Evolutionary conservation across 2,888 invertebrate species (phyloP), one percentile per base, ranked within the genome.

Genomic region (Disparrhopalites patrizii): DNA sequence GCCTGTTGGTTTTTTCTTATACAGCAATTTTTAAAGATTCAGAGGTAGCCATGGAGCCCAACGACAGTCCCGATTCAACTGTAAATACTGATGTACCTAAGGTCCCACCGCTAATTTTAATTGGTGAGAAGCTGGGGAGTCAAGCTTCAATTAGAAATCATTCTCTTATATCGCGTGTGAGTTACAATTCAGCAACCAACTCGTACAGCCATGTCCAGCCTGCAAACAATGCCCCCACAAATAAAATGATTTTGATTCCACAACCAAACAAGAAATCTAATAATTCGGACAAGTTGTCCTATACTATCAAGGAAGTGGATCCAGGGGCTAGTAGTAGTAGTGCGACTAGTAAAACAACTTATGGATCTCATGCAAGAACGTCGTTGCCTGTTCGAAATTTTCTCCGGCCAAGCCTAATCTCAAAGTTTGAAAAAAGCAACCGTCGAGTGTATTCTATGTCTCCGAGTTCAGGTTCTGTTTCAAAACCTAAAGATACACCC

Each of bases 351-450:
- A 27, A 47, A 52, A 38, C 36, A 10, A 20, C 40, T 1, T 65
- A 58, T 56, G 65, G 65, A 47, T 65, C 64, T 31, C 57, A 57
- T 31, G 47, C 64, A 18, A 27, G 57, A 13, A 43, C 66, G 13
- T 51, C 58, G 4, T 55, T 62, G 36, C 67, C 68, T 40, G 68
- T 70, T 3, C 54, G 70, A 23, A 52, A 68, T 31, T 73, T 73
- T 58, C 62, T 73, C 13, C 68, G 64, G 18, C 65, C 70, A 7
- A 57, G 67, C 36, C n/a, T 57, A 18, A 28, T 30, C n/a, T 62
- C 65, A 8, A 54, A 57, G 25, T 27, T 52, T 56, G 20, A 54
- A 62, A 47, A 33, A 33, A n/a, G n/a, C n/a, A 13, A 47, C 28
- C 0, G 54, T 25, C 27, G 23, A 31, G 13, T 65, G 62, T 36